Conservation (phyloP, 2,797 vertebrate genomes). For the Heliangelus exortis region DNA sequence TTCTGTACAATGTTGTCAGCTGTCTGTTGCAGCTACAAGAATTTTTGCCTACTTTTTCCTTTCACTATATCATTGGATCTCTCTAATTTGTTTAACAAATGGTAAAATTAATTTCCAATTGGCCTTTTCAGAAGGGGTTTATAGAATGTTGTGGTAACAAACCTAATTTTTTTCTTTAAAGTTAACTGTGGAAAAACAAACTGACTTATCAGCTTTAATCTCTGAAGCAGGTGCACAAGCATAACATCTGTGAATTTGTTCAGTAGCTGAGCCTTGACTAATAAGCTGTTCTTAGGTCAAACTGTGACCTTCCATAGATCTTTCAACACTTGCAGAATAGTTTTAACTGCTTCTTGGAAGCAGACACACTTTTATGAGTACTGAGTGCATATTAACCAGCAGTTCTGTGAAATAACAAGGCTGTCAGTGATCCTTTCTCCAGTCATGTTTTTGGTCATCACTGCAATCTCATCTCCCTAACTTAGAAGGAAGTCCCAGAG, state of each 20-base stretch:
- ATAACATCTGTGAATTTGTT: not conserved
- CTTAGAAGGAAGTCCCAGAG: not conserved
- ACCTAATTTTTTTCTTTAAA: not conserved
- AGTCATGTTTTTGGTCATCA: not conserved
- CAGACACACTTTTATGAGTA: not conserved
- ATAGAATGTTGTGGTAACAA: not conserved
- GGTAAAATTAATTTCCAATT: not conserved
- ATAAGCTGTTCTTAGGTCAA: not conserved
- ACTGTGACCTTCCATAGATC: not conserved
- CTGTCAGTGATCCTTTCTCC: not conserved
- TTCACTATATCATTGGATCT: not conserved
- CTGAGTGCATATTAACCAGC: not conserved
- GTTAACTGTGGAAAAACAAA: constrained; percentile 46
- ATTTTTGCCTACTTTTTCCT: not conserved
- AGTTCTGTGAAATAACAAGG: not conserved
- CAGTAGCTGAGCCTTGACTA: not conserved
- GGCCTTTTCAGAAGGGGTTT: not conserved
- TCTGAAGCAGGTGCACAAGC: constrained; percentile 32
- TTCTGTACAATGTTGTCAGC: not conserved
- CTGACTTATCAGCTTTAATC: constrained; percentile 2
- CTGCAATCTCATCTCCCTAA: not conserved
- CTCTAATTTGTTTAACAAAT: not conserved
- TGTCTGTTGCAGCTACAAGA: not conserved
- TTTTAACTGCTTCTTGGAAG: not conserved
- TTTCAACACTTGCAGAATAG: not conserved